Evolutionary conservation across 2,113 vertebrate species (phyloP).

Genomic region (Pholis gunnellus): DNA sequence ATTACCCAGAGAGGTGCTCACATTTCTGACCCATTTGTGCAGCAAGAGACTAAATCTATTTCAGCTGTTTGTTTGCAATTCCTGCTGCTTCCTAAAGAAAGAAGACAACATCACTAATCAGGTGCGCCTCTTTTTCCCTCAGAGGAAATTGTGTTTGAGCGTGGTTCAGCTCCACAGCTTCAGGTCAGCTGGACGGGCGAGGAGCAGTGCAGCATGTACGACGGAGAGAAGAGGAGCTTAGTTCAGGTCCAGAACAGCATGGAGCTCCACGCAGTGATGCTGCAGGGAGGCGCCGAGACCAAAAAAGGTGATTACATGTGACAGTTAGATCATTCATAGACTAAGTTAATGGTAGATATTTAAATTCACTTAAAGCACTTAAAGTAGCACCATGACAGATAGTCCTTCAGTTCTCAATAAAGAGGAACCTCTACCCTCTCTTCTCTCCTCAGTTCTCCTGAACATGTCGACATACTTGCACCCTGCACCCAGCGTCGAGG

Average conservation of each 20-base stretch:
- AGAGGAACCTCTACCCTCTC: not conserved
- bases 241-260: constrained; percentile 47
- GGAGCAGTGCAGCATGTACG: constrained; percentile 48
- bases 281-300: constrained; percentile 66
- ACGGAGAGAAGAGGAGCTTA: constrained; percentile 68
- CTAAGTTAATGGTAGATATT: not conserved
- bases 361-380: not conserved
- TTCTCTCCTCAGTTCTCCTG: constrained; percentile 66
- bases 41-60: not conserved
- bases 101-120: not conserved
- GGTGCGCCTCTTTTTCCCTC: not conserved
- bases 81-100: not conserved
- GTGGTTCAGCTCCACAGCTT: accelerated
- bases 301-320: constrained; percentile 62
- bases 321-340: not conserved
- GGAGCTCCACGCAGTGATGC: constrained; percentile 75
- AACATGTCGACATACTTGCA: constrained; percentile 74
- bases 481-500: not conserved
- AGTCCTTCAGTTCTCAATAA: not conserved
- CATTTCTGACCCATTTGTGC: not conserved
- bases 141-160: constrained; percentile 54
- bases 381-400: not conserved
- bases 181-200: constrained; percentile 26
- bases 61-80: not conserved
- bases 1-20: not conserved